Base-by-base conservation (phyloP, 1,140 invertebrate species). In the Helicoverpa armigera region DNA sequence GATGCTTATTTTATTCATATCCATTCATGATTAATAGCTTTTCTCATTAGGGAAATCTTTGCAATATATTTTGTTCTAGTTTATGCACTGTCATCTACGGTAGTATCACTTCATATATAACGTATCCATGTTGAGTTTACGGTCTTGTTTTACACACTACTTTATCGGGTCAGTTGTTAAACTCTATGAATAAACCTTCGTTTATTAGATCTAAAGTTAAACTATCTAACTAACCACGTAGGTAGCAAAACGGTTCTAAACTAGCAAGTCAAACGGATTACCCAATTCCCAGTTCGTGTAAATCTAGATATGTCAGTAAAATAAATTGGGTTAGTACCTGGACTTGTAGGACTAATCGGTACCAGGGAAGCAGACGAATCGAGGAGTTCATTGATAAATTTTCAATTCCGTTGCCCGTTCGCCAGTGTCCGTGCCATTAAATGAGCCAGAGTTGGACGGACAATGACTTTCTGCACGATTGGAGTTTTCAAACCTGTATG, bases 371-470 rank as follows among this genome's bases (percentile, higher is more conserved):
- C 67, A 69, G 67, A 53, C 67, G 48, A 29, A 69, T 53, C 12
- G 67, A 29, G 48, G 11, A 51, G 67, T 69, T 53, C 67, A 48
- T 69, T 69, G 67, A 69, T 69, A 69, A 69, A 69, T 69, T 69
- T 69, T 69, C 67, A 69, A 69, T 69, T 69, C 67, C 67, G 43
- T 48, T 18, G 48, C 31, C 31, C 31, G 63, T 48, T 65, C 48
- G 48, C 67, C 13, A 29, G 12, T 69, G 67, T 65, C 67, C 67
- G 48, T 51, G 18, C 67, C 51, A 69, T 69, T 69, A 69, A 69
- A 69, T 53, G 43, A 70, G 12, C 48, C 43, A 14, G 23, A 70
- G 48, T 53, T 70, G 48, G 11, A 61, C 58, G 58, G 43, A 50
- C 65, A 50, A 67, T 67, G 65, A 50, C 16, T 69, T 69, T 69